These are phyloP conservation scores for Synergus umbraculus DNA, from an alignment of 2,888 invertebrate genomes.

Conservation along the genomic window DNA sequence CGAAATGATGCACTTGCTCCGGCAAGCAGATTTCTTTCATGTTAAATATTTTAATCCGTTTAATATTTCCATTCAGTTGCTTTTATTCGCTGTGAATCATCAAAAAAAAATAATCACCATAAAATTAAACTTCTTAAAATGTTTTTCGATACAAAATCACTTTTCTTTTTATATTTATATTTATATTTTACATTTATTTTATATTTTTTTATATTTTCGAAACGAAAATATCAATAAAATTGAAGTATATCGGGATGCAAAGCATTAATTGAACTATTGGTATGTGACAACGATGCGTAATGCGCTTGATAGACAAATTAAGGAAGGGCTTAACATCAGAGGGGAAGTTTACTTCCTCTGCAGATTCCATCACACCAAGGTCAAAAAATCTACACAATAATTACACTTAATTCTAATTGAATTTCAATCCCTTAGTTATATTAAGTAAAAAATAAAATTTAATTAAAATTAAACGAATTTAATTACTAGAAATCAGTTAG, in stretches of 20 bases:
- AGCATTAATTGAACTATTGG: constrained; percentile 49
- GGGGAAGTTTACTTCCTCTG: constrained; percentile 56
- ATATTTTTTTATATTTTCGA: no score
- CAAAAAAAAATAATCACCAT: neutral
- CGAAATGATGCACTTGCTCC: constrained; percentile 27
- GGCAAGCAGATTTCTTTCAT: neutral
- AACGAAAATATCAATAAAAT: constrained; percentile 12
- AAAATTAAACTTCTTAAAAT: neutral
- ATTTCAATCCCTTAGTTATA: neutral
- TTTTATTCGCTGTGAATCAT: neutral
- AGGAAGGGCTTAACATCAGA: constrained; percentile 49
- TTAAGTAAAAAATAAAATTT: neutral
- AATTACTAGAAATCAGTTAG: neutral
- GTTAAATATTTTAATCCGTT: neutral
- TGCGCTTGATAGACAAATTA: constrained; percentile 53
- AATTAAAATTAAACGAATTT: neutral
- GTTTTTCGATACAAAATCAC: neutral
- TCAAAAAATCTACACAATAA: constrained; percentile 53
- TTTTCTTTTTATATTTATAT: no score
- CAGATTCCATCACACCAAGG: constrained; percentile 59
- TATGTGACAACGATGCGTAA: constrained; percentile 48
- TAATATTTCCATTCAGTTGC: neutral
- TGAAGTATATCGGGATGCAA: constrained; percentile 20
- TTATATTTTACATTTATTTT: no score
- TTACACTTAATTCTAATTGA: neutral